phyloP scores from a whole-genome alignment of 2,113 vertebrate species.

The Desmodus rotundus region DNA sequence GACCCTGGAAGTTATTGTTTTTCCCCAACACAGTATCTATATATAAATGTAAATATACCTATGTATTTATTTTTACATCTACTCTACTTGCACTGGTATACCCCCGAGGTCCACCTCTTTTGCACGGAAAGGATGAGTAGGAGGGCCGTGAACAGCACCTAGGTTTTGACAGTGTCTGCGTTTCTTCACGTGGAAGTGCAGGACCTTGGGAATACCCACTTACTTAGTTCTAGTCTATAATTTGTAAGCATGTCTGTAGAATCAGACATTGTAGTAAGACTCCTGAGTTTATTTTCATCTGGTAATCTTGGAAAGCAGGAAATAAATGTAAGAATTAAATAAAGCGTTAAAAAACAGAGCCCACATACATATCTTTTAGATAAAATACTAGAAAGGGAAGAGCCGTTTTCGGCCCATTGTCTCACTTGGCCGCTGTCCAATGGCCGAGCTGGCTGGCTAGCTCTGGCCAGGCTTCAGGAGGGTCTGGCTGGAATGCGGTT shows the following conservation, averaged over 20 bases:
- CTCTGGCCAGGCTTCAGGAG: background rate
- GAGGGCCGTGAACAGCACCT: background rate
- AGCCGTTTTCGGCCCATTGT: background rate
- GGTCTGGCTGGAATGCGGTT: background rate
- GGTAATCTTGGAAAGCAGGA: background rate
- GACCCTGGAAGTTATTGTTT: background rate
- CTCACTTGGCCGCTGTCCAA: background rate
- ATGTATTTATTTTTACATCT: background rate
- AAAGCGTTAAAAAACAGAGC: background rate
- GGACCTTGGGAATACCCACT: background rate
- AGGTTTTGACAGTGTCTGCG: background rate
- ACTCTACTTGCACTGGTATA: background rate
- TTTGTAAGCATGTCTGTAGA: background rate
- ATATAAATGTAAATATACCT: too few species aligned
- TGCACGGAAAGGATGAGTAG: background rate
- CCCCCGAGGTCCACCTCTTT: background rate
- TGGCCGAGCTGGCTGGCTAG: background rate
- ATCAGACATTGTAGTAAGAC: background rate
- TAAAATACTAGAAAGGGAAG: background rate
- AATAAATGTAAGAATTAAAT: background rate
- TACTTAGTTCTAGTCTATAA: background rate
- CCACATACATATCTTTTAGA: background rate
- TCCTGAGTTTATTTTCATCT: background rate
- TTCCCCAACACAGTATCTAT: background rate
- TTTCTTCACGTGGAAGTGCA: background rate